A percentile compares a stretch with the other conserved stretches of the same genome.
phyloP scores from a whole-genome alignment of 2,113 vertebrate species.

The Promerops cafer region DNA sequence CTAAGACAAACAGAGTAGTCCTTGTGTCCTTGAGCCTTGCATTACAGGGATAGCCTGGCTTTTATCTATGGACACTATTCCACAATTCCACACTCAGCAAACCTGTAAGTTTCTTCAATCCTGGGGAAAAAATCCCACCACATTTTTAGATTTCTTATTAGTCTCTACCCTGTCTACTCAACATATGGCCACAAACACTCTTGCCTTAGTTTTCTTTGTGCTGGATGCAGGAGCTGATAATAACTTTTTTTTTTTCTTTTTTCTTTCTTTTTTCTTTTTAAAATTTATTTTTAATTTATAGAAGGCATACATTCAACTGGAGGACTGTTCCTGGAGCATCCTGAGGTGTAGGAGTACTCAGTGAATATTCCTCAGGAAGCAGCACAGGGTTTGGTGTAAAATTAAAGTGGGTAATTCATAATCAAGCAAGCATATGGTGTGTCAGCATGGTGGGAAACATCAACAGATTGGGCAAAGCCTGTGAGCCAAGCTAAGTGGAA shows the following conservation, averaged over 20 bases:
- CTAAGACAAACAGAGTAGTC: background rate
- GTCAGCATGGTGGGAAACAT: background rate
- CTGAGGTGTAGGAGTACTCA: background rate
- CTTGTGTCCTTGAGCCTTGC: background rate
- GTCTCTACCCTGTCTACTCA: background rate
- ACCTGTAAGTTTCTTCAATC: background rate
- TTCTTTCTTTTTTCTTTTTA: no score
- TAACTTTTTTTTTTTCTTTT: accelerated
- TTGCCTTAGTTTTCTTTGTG: background rate
- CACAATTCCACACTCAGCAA: background rate
- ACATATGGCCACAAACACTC: background rate
- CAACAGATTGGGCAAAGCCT: background rate
- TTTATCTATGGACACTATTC: background rate
- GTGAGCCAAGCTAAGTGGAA: background rate
- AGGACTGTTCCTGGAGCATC: background rate
- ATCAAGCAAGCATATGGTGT: background rate
- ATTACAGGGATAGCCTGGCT: background rate
- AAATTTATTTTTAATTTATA: background rate
- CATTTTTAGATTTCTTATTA: background rate
- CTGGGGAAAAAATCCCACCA: background rate
- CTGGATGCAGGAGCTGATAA: background rate
- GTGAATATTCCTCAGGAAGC: background rate
- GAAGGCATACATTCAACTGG: background rate
- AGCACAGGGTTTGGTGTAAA: background rate
- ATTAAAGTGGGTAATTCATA: background rate